A percentile compares a stretch with the other conserved stretches of the same genome.
phyloP scores from a whole-genome alignment of 2,797 vertebrate genomes.

The Anolis apletophallus region DNA sequence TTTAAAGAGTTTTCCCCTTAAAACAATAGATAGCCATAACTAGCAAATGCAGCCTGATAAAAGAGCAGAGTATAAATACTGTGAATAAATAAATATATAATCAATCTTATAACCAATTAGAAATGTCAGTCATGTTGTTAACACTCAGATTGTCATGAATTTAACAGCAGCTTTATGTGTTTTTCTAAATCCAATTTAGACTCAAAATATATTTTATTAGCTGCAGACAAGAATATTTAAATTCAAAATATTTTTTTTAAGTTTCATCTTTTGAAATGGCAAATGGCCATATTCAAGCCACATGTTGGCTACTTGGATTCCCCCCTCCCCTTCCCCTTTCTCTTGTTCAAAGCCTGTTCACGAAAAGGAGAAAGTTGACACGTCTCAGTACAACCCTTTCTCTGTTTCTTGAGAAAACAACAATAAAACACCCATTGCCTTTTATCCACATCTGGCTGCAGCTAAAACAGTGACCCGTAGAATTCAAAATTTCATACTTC shows the following conservation, averaged over 20 bases:
- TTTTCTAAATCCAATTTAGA: conserved; percentile 75
- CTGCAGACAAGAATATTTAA: conserved; percentile 79
- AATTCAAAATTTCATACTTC: conserved; percentile 81
- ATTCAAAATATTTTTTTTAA: conserved; percentile 71
- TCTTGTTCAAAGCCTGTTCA: conserved; percentile 7
- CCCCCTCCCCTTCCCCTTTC: neutral
- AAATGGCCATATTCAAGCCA: conserved; percentile 76
- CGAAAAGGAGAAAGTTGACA: conserved; percentile 58
- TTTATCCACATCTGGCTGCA: conserved; percentile 87
- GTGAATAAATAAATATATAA: neutral
- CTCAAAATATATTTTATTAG: conserved; percentile 73
- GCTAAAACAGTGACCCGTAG: conserved; percentile 82
- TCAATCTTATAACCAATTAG: conserved; percentile 1
- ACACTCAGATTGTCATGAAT: conserved; percentile 64
- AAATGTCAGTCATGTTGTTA: conserved; percentile 30
- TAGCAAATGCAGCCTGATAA: neutral
- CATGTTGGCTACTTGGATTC: conserved; percentile 80
- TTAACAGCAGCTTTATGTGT: conserved; percentile 60
- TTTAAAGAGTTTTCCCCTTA: neutral
- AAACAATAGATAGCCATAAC: neutral
- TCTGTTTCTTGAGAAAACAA: conserved; percentile 87
- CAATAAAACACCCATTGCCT: conserved; percentile 84
- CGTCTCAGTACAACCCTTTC: conserved; percentile 79
- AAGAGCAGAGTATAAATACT: no score
- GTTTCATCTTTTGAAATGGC: conserved; percentile 76